phyloP scores from a whole-genome alignment of 2,888 invertebrate species.

The Apamea monoglypha region DNA sequence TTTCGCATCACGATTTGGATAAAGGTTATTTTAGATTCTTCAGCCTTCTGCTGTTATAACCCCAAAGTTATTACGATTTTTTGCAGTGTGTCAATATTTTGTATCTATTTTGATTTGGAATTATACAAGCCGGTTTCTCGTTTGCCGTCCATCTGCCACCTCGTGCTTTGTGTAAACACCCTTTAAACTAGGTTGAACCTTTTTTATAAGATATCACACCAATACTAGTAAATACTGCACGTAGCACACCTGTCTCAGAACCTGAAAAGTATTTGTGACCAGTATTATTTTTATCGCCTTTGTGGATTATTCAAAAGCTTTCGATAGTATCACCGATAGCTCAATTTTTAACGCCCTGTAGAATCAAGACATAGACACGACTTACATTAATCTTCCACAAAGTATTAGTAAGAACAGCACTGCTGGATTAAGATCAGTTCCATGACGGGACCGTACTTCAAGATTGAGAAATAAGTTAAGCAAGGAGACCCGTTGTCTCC shows the following conservation, averaged over 20 bases:
- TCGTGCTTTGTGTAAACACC: neutral
- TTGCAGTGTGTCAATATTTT: neutral
- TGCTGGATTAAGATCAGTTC: too few relatives aligned
- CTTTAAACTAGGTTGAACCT: neutral
- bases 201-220: neutral
- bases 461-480: too few relatives aligned
- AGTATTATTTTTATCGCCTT: too few relatives aligned
- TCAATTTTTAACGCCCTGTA: too few relatives aligned
- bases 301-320: too few relatives aligned
- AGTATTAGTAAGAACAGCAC: too few relatives aligned
- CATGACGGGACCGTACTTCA: too few relatives aligned
- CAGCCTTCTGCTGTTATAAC: neutral
- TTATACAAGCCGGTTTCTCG: neutral
- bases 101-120: neutral
- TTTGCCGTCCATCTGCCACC: neutral
- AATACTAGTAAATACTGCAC: neutral
- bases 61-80: neutral
- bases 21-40: neutral
- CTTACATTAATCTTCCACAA: too few relatives aligned
- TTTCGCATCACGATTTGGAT: neutral
- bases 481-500: too few relatives aligned
- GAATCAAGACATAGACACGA: too few relatives aligned
- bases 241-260: neutral
- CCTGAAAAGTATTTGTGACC: conserved; percentile 27
- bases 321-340: too few relatives aligned